Evolutionary conservation across 2,113 vertebrate genomes (phyloP).

Genomic region (Addax nasomaculatus): DNA sequence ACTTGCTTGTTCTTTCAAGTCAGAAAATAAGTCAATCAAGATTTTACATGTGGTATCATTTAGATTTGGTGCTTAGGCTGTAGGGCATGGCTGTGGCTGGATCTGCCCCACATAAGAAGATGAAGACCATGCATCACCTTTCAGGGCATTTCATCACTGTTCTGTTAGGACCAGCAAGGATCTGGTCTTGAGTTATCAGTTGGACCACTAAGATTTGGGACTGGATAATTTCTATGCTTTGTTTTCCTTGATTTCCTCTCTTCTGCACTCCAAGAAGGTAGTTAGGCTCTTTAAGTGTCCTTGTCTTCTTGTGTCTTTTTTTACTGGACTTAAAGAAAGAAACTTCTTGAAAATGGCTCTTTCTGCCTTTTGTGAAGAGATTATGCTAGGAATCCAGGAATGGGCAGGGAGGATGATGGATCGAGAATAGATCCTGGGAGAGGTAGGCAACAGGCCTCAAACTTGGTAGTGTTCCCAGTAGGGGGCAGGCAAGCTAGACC

Average conservation of each 20-base stretch:
- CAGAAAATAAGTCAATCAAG: background rate
- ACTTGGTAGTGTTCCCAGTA: background rate
- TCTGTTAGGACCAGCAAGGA: background rate
- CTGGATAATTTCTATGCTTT: background rate
- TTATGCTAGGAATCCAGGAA: background rate
- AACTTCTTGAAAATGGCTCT: background rate
- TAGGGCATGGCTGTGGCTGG: background rate
- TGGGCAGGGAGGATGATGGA: background rate
- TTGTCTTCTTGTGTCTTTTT: background rate
- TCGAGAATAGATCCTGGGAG: background rate
- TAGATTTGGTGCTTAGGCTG: background rate
- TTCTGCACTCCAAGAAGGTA: background rate
- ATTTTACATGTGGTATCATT: background rate
- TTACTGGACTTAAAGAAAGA: background rate
- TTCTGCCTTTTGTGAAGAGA: background rate
- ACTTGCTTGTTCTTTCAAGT: background rate
- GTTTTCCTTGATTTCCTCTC: background rate
- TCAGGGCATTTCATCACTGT: background rate
- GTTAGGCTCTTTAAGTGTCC: background rate
- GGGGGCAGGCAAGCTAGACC: background rate
- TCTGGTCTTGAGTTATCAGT: background rate
- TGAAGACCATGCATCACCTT: background rate
- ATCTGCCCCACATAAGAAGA: background rate
- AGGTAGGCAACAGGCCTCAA: background rate
- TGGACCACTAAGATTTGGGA: background rate